Evolutionary conservation across 2,113 vertebrate genomes (phyloP).

Genomic region (Rhinopithecus roxellana): DNA sequence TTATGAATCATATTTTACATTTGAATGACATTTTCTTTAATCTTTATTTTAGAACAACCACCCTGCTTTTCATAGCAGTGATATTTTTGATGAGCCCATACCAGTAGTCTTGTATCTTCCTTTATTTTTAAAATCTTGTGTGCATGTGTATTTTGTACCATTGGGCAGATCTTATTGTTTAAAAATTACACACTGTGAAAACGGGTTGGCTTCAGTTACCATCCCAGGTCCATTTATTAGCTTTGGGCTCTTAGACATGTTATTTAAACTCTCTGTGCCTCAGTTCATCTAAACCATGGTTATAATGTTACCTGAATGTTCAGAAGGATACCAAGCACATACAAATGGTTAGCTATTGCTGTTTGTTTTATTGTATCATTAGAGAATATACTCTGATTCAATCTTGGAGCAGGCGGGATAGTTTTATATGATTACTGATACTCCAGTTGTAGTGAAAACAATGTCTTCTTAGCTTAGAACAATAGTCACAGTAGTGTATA

Average conservation of each 20-base stretch:
- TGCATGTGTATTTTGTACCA: neutral
- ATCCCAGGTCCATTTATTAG: neutral
- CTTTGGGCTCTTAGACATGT: neutral
- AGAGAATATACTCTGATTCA: neutral
- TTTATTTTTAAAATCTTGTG: neutral
- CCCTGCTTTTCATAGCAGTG: neutral
- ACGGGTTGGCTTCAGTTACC: neutral
- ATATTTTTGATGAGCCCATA: neutral
- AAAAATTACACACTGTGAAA: neutral
- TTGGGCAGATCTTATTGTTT: neutral
- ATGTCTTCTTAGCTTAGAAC: slow-evolving; percentile 30
- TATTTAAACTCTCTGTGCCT: neutral
- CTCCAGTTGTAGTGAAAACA: neutral
- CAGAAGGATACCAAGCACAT: neutral
- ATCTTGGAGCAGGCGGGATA: neutral
- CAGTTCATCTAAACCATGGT: neutral
- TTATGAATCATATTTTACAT: neutral
- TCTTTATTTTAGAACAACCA: neutral
- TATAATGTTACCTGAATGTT: neutral
- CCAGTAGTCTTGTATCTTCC: neutral
- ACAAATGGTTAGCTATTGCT: neutral
- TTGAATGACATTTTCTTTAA: neutral
- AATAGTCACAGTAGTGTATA: neutral
- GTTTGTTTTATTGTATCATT: neutral
- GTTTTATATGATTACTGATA: neutral